Evolutionary conservation across 2,888 invertebrate species (phyloP), one percentile per base, ranked within the genome.

Genomic region (Andrena trimmerana): DNA sequence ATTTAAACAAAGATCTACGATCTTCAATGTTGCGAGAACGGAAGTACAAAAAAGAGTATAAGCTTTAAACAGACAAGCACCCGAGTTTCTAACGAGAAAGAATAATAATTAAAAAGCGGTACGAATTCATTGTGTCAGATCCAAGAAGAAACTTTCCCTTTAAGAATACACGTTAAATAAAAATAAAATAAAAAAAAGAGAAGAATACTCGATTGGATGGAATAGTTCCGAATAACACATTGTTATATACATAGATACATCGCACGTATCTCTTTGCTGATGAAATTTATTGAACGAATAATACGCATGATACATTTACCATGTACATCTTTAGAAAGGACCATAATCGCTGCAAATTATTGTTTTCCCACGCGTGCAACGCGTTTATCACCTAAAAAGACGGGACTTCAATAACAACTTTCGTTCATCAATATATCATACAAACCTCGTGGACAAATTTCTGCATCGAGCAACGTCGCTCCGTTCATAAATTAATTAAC

Each of bases 251-350:
- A 76, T 73, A 75, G 54, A 78, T 78, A 65, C 63, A 69, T 42
- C 54, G 70, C 27, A 67, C 48, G n/a, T 50, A 72, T 57, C 74
- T 57, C 74, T 79, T 57, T 79, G 20, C 67, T 80, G 66, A 74
- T 75, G 42, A 85, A 71, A 48, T 76, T 85, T 81, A 74, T 68
- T 59, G 67, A 81, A 81, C 73, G 63, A 84, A 77, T 42, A 42
- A 42, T 81, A 78, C 52, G 76, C 50, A 87, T 81, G 76, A 75
- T 84, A 79, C 72, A 76, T 72, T 81, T 79, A 75, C 72, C 75
- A 75, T 84, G 73, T 74, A 75, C 62, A 84, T 70, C 57, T 76
- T 84, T 60, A 63, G 68, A 67, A 78, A 71, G 63, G 54, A 77
- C 36, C 70, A 62, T 69, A 57, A 70, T 72, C 63, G 60, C 54